phyloP scores from a whole-genome alignment of 2,113 vertebrate species.

The Cranoglanis bouderius region DNA sequence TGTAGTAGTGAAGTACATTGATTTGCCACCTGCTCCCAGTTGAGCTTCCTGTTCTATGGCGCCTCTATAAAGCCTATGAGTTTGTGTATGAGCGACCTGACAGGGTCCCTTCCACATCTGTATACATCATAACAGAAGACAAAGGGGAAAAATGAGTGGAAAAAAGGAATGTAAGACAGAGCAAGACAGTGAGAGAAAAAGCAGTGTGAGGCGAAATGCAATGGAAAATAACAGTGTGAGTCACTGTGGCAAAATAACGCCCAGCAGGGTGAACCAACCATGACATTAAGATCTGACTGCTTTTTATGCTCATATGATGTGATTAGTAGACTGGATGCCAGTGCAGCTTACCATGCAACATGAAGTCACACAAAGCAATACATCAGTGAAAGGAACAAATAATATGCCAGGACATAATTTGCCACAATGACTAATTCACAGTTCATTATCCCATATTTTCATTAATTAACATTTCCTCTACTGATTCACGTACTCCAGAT shows the following conservation, averaged over 20 bases:
- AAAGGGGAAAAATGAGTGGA: background rate
- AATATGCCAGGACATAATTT: background rate
- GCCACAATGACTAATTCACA: background rate
- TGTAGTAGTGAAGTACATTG: slow-evolving; percentile 69
- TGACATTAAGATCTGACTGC: slow-evolving; percentile 16
- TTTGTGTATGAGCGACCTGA: slow-evolving; percentile 12
- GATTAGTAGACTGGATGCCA: slow-evolving; percentile 12
- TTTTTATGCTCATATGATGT: slow-evolving; percentile 15
- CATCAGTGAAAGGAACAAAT: background rate
- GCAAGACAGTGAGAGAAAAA: slow-evolving; percentile 26
- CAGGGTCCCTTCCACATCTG: background rate
- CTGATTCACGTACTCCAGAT: slow-evolving; percentile 14
- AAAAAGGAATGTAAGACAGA: background rate
- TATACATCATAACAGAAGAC: background rate
- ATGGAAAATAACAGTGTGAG: slow-evolving; percentile 24
- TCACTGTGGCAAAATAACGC: slow-evolving; percentile 21
- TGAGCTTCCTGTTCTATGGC: slow-evolving; percentile 73
- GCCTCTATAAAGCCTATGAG: slow-evolving; percentile 50
- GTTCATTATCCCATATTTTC: background rate
- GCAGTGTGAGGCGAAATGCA: background rate
- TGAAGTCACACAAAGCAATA: slow-evolving; percentile 9
- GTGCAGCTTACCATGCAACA: background rate
- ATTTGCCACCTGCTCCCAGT: slow-evolving; percentile 69
- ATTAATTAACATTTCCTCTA: slow-evolving; percentile 10
- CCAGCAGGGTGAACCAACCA: slow-evolving; percentile 31